Evolutionary conservation across 2,113 vertebrate genomes (phyloP).

Genomic region (Neolamprologus modestus): DNA sequence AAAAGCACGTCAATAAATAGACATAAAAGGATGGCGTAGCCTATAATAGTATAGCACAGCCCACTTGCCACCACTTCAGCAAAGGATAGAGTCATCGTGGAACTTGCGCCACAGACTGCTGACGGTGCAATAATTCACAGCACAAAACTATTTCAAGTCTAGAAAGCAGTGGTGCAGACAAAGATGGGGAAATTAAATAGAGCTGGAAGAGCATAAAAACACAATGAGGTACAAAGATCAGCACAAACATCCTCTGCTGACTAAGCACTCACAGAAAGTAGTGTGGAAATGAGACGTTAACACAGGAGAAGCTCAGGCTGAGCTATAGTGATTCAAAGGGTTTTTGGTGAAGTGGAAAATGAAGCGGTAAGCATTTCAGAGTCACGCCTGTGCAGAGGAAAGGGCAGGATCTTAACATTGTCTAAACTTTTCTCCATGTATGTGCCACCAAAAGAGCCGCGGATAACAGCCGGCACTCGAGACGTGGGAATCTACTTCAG

Average conservation of each 20-base stretch:
- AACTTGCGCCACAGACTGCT: not conserved
- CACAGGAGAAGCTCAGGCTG: not conserved
- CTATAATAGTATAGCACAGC: not conserved
- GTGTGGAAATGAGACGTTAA: not conserved
- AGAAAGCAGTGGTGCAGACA: not conserved
- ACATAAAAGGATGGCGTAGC: not conserved
- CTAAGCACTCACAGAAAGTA: not conserved
- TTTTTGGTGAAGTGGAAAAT: not conserved
- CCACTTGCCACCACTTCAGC: not conserved
- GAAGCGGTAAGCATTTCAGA: not conserved
- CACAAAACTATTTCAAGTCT: not conserved
- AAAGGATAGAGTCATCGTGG: not conserved
- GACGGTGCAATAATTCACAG: not conserved
- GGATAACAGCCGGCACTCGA: not conserved
- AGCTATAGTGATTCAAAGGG: not conserved
- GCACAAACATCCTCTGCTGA: not conserved
- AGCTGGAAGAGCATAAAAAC: not conserved
- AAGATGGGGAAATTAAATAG: not conserved
- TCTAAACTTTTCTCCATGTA: not conserved
- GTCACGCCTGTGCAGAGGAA: not conserved
- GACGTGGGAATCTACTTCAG: not conserved
- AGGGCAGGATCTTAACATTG: not conserved
- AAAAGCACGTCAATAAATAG: not conserved
- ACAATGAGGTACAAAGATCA: not conserved
- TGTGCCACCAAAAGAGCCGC: not conserved